Evolutionary conservation across 2,888 invertebrate species (phyloP).

Genomic region (Diachrysia chrysitis): DNA sequence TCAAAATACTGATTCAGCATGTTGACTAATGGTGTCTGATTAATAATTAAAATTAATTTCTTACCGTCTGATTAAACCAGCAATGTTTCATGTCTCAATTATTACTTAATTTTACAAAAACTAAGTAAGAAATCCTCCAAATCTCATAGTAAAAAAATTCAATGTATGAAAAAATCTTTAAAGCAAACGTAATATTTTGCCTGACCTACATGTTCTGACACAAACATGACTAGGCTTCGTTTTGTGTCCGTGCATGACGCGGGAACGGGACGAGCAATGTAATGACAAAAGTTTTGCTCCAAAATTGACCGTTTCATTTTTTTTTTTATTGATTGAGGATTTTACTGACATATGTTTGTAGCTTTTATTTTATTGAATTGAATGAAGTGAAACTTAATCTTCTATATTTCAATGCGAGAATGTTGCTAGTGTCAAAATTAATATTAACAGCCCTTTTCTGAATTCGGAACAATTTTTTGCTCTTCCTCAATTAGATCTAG

Average conservation of each 20-base stretch:
- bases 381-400: background rate
- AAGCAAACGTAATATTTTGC: conserved; percentile 40
- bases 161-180: conserved; percentile 34
- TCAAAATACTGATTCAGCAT: no score
- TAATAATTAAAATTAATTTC: no score
- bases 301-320: conserved; percentile 1
- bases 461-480: conserved; percentile 14
- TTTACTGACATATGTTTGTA: background rate
- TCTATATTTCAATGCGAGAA: background rate
- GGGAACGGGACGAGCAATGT: conserved; percentile 42
- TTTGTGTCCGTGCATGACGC: conserved; percentile 40
- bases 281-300: conserved; percentile 40
- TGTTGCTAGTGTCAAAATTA: background rate
- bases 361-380: background rate
- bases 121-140: background rate
- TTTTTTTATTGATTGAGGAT: background rate
- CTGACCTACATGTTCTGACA: conserved; percentile 31
- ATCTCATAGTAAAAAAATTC: background rate
- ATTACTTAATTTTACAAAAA: background rate
- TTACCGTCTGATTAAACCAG: no score
- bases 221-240: conserved; percentile 43
- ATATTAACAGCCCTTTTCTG: background rate
- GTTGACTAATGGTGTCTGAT: no score
- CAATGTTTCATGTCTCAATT: background rate
- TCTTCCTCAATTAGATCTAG: conserved; percentile 29